Base-by-base conservation (phyloP, 2,113 vertebrate species). In the Paradoxurus hermaphroditus region DNA sequence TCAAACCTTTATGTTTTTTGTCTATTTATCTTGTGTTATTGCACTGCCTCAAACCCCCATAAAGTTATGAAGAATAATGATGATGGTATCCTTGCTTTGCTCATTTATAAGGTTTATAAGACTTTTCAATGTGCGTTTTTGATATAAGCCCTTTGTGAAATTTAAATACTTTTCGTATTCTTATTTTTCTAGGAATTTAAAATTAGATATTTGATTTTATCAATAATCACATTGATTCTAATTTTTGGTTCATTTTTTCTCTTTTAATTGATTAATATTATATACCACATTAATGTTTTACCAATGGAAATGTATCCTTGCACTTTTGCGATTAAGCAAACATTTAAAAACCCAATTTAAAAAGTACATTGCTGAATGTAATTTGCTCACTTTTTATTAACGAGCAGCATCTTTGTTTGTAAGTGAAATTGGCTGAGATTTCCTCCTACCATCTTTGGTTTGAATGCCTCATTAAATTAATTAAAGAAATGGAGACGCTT, bases 341-440 rank as follows among this genome's bases (percentile, higher is more conserved):
- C 21, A 75, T 34, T 77, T 53, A 70, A 77, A 90, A 49, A 13
- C 2, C 13, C 56, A 82, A 36, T 90, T 90, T 67, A 81, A 90
- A 75, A 67, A 95, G 53, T 77, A 70, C 3, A 78, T 73, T 73
- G 6, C 5, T 77, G 7, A 39, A 62, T 92, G 79, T n/a, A 84
- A 85, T 86, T 84, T 94, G 46, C n/a, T 87, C 4, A 70, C 70
- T 83, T 87, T 95, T 95, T 84, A 77, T 88, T 63, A 94, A 94
- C 29, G 3, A 82, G 23, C 44, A 84, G 4, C 8, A 44, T 78
- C n/a, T 83, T 63, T 83, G 19, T 51, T 92, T 16, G 25, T 51
- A 77, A 51, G 14, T 70, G 31, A 83, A 95, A 56, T 7, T 78
- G 49, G 41, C 18, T 91, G 77, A 84, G 72, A 84, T 88, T 94